Conservation (phyloP, 2,113 vertebrate genomes). For the Campylorhamphus procurvoides region DNA sequence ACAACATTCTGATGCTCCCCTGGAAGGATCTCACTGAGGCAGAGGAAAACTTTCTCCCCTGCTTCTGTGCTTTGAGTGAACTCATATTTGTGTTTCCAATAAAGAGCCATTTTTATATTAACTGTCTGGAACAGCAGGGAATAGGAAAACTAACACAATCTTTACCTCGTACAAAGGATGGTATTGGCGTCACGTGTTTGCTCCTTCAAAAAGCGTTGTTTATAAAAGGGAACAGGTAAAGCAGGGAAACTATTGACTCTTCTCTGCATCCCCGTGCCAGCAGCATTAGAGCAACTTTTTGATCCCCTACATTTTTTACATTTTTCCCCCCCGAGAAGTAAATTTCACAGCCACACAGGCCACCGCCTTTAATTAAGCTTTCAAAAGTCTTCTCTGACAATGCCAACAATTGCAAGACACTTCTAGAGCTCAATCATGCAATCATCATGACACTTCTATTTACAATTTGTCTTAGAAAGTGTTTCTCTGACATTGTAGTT, state of each 20-base stretch:
- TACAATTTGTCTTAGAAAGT: constrained; percentile 85
- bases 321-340: constrained; percentile 41
- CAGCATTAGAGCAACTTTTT: constrained; percentile 52
- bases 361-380: constrained; percentile 84
- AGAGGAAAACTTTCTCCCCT: constrained; percentile 61
- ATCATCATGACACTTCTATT: constrained; percentile 82
- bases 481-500: constrained; percentile 81
- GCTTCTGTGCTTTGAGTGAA: constrained; percentile 60
- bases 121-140: constrained; percentile 70
- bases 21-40: constrained; percentile 33
- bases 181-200: constrained; percentile 64
- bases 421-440: constrained; percentile 80
- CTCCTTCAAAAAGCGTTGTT: constrained; percentile 69
- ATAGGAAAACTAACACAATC: constrained; percentile 70
- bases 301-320: constrained; percentile 50
- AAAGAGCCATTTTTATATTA: constrained; percentile 72
- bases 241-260: constrained; percentile 40
- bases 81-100: constrained; percentile 69
- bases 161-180: constrained; percentile 68
- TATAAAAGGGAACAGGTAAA: constrained; percentile 60
- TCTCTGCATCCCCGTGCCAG: not conserved
- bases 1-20: constrained; percentile 14
- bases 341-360: constrained; percentile 75
- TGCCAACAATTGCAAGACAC: constrained; percentile 80
- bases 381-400: constrained; percentile 83